phyloP scores from a whole-genome alignment of 2,888 invertebrate genomes.

The Hirtodrosophila confusa region DNA sequence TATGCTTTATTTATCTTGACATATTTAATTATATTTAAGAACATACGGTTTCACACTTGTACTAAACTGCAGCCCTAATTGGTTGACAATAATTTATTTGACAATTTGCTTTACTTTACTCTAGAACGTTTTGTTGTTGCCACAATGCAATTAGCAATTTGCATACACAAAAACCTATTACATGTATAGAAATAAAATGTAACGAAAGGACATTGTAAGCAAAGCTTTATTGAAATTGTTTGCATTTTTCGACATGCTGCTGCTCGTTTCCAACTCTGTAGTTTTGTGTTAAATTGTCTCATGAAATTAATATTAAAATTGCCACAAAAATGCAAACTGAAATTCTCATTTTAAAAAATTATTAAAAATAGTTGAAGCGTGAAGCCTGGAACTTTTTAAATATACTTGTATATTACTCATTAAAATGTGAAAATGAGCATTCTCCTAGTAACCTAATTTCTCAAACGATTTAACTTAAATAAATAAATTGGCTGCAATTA shows the following conservation, averaged over 20 bases:
- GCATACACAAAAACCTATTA: conserved; percentile 9
- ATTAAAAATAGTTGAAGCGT: neutral
- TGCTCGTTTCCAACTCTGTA: conserved; percentile 1
- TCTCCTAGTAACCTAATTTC: conserved; percentile 26
- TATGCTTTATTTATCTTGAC: neutral
- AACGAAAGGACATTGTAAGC: conserved; percentile 10
- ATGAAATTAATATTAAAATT: conserved; percentile 27
- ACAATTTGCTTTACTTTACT: neutral
- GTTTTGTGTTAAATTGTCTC: conserved; percentile 9
- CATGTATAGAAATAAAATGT: neutral
- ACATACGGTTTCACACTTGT: neutral
- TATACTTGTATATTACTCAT: neutral
- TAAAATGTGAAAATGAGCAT: neutral
- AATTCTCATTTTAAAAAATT: conserved; percentile 1
- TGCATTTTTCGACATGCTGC: neutral
- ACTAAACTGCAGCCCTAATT: conserved; percentile 5
- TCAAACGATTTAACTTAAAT: conserved; percentile 39
- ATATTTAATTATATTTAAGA: neutral
- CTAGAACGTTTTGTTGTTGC: conserved; percentile 5
- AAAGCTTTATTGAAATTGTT: conserved; percentile 36
- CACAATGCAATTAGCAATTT: conserved; percentile 49
- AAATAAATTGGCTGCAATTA: conserved; percentile 47
- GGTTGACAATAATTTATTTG: conserved; percentile 17
- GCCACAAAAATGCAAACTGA: conserved; percentile 5
- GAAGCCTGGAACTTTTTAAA: no score